Conservation (phyloP, 92 coral and sea anemone species). For the Desmophyllum pertusum region DNA sequence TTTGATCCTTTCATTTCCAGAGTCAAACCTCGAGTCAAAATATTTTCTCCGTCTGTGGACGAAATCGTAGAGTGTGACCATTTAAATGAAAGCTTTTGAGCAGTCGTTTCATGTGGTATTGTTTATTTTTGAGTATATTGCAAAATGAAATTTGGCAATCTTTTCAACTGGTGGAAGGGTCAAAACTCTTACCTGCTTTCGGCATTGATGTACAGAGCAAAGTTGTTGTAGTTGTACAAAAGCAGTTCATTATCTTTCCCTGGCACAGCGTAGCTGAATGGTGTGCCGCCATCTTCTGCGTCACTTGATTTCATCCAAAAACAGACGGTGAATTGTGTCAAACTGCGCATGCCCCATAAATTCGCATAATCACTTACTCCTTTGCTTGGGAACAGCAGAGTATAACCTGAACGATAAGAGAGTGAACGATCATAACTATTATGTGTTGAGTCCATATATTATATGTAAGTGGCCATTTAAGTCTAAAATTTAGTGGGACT, state of each 20-base stretch:
- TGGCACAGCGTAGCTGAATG: constrained; percentile 13
- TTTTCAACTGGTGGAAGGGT: background rate
- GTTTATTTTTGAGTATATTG: background rate
- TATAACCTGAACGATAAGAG: background rate
- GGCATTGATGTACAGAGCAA: background rate
- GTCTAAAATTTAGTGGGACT: constrained; percentile 35
- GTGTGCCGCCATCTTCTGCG: background rate
- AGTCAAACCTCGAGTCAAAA: no score
- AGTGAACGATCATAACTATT: background rate
- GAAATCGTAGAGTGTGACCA: background rate
- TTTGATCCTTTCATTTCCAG: background rate
- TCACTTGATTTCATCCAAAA: constrained; percentile 29
- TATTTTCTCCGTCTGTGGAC: background rate
- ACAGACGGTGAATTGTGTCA: constrained; percentile 13
- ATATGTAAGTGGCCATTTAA: background rate
- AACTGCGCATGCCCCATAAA: constrained; percentile 24
- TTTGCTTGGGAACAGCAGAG: constrained; percentile 19
- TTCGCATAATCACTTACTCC: background rate
- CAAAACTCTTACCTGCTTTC: background rate
- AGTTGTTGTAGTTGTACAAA: background rate
- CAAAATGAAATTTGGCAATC: background rate
- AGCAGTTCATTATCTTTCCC: background rate
- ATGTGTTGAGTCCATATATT: background rate
- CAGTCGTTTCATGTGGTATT: background rate
- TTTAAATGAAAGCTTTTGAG: background rate